These are phyloP conservation scores for Artemia sp. DNA, from an alignment of 2,888 invertebrate species.

Conservation along the genomic window DNA sequence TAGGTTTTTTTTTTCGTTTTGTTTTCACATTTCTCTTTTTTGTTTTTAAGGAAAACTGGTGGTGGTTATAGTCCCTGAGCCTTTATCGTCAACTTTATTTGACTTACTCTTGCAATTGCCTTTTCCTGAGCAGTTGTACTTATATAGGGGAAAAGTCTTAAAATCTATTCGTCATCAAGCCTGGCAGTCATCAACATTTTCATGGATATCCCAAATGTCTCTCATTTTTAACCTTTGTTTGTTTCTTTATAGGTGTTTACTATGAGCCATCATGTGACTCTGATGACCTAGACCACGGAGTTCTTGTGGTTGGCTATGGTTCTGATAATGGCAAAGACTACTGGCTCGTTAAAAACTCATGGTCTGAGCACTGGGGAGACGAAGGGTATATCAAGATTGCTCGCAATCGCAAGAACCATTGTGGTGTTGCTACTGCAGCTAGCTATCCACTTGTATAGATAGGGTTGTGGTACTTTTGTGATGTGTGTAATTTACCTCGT, in stretches of 20 bases:
- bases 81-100: too few species aligned
- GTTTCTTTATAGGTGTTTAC: constrained; percentile 43
- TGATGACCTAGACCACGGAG: constrained; percentile 62
- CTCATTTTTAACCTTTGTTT: constrained; percentile 19
- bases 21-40: too few species aligned
- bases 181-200: too few species aligned
- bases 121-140: not conserved
- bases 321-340: constrained; percentile 47
- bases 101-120: not conserved
- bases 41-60: too few species aligned
- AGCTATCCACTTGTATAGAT: constrained; percentile 66
- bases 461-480: too few species aligned
- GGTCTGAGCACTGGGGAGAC: constrained; percentile 62
- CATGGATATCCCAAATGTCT: too few species aligned
- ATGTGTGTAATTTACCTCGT: too few species aligned
- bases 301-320: constrained; percentile 66
- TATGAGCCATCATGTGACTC: constrained; percentile 56
- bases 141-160: too few species aligned
- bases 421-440: constrained; percentile 64
- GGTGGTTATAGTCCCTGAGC: too few species aligned
- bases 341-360: constrained; percentile 77
- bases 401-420: constrained; percentile 62
- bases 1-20: too few species aligned
- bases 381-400: constrained; percentile 74
- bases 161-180: too few species aligned